Evolutionary conservation across 2,113 vertebrate species (phyloP).

Genomic region (Polypterus bichir): DNA sequence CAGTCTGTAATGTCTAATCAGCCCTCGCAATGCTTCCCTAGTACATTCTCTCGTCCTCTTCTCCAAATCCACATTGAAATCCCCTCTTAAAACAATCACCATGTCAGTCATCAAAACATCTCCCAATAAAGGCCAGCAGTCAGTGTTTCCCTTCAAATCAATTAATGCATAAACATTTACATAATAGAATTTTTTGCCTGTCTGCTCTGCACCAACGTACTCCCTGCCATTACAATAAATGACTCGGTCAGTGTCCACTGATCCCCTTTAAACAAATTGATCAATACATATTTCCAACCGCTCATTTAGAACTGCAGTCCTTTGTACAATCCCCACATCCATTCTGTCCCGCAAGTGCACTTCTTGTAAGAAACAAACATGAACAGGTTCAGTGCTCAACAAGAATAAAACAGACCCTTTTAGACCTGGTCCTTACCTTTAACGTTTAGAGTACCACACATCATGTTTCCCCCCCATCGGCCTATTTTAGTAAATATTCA

Average conservation of each 20-base stretch:
- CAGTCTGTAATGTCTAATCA: neutral
- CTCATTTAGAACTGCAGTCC: neutral
- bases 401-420: too few relatives aligned
- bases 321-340: neutral
- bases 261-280: neutral
- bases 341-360: too few relatives aligned
- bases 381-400: too few relatives aligned
- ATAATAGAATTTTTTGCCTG: neutral
- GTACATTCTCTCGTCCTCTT: neutral
- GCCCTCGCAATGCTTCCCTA: neutral
- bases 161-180: slow-evolving; percentile 1
- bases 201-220: neutral
- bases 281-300: neutral
- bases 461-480: too few relatives aligned
- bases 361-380: too few relatives aligned
- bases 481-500: too few relatives aligned
- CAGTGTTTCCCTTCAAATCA: neutral
- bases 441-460: too few relatives aligned
- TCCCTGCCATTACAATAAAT: slow-evolving; percentile 5
- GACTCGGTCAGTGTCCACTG: neutral
- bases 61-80: neutral
- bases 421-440: too few relatives aligned
- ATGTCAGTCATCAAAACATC: neutral
- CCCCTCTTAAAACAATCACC: neutral
- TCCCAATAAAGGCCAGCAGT: neutral